phyloP scores from a whole-genome alignment of 2,888 invertebrate species.

The Chironomus riparius region DNA sequence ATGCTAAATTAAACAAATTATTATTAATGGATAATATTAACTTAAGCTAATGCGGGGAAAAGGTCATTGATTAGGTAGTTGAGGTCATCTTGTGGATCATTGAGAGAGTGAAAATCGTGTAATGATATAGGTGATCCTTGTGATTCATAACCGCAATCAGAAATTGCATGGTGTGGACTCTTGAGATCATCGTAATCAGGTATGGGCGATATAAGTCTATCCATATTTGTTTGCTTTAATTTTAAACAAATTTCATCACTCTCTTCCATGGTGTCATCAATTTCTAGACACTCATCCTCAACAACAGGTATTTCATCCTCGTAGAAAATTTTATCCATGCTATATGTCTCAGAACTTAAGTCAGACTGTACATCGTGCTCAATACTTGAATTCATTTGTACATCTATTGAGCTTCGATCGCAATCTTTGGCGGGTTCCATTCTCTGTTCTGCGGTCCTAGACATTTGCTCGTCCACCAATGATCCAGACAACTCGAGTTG shows the following conservation, averaged over 20 bases:
- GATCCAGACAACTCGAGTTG: slow-evolving; percentile 48
- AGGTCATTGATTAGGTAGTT: slow-evolving; percentile 67
- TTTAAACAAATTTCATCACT: slow-evolving; percentile 32
- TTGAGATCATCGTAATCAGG: slow-evolving; percentile 23
- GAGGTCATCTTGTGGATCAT: slow-evolving; percentile 45
- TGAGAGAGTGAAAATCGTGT: neutral
- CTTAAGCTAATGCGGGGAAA: slow-evolving; percentile 62
- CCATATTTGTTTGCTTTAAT: slow-evolving; percentile 30
- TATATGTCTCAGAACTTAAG: slow-evolving; percentile 6
- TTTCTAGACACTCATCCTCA: slow-evolving; percentile 41
- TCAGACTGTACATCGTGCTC: neutral
- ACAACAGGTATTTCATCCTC: slow-evolving; percentile 49
- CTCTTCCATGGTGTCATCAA: slow-evolving; percentile 32
- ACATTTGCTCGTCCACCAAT: slow-evolving; percentile 56
- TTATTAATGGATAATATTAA: neutral
- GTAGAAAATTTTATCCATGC: slow-evolving; percentile 35
- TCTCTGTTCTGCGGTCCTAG: slow-evolving; percentile 66
- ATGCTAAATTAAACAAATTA: neutral
- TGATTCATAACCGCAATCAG: slow-evolving; percentile 61
- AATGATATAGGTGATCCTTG: slow-evolving; percentile 48
- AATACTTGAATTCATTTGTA: slow-evolving; percentile 28
- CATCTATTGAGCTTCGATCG: slow-evolving; percentile 40
- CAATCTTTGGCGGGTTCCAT: slow-evolving; percentile 68
- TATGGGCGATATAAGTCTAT: slow-evolving; percentile 32
- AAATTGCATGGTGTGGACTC: slow-evolving; percentile 37